These are phyloP conservation scores for Montipora capricornis DNA, from an alignment of 64 coral and sea anemone genomes.

Conservation along the genomic window DNA sequence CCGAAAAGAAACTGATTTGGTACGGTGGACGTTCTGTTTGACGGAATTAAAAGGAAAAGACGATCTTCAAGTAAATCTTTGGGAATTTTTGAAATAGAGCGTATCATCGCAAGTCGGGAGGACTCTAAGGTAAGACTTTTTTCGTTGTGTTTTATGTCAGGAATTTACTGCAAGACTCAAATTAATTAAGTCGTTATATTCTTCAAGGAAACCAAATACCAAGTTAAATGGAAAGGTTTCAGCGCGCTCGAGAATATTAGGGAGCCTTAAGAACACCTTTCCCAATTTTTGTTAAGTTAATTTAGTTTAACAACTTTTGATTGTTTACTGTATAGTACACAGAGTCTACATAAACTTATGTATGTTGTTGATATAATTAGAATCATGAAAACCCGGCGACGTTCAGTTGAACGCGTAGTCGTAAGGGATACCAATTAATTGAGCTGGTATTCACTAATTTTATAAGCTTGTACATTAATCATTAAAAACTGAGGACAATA, in stretches of 20 bases:
- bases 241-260: conserved; percentile 31
- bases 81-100: too few species aligned
- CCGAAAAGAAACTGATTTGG: too few species aligned
- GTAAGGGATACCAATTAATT: not conserved
- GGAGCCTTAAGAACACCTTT: conserved; percentile 47
- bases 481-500: not conserved
- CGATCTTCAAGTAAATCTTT: too few species aligned
- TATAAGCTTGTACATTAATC: not conserved
- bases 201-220: not conserved
- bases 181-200: not conserved
- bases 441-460: not conserved
- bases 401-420: not conserved
- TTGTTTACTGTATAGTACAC: not conserved
- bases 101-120: too few species aligned
- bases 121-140: too few species aligned
- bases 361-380: not conserved
- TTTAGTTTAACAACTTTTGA: not conserved
- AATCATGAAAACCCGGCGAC: not conserved
- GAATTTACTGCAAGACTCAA: not conserved
- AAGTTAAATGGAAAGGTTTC: conserved; percentile 42
- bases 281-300: conserved; percentile 16
- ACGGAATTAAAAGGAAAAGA: too few species aligned
- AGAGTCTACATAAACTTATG: not conserved
- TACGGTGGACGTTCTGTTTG: too few species aligned
- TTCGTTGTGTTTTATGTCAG: too few species aligned